Percentiles rank a stretch among this genome's conserved stretches.
These are phyloP conservation scores for Laterallus jamaicensis DNA, from an alignment of 2,113 vertebrate species.

Conservation along the genomic window DNA sequence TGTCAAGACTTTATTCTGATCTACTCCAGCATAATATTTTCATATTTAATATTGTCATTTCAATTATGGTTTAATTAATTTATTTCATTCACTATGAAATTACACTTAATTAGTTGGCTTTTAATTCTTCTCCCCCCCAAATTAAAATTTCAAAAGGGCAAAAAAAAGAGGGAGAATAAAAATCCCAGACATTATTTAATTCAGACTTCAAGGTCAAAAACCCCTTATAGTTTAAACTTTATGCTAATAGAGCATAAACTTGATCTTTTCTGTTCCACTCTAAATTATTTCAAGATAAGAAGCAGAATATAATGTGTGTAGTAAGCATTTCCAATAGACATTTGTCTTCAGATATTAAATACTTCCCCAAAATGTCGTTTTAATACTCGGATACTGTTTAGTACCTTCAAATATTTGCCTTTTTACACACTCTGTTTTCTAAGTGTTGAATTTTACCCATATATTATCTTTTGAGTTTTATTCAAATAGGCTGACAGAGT, in stretches of 20 bases:
- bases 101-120: conserved; percentile 69
- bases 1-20: conserved; percentile 75
- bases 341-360: conserved; percentile 65
- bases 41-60: conserved; percentile 75
- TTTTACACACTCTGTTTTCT: conserved; percentile 43
- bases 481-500: conserved; percentile 52
- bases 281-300: conserved; percentile 69
- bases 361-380: conserved; percentile 66
- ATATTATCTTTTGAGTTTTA: conserved; percentile 59
- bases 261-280: conserved; percentile 60
- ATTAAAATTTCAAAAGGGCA: conserved; percentile 59
- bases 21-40: conserved; percentile 78
- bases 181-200: conserved; percentile 60
- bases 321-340: conserved; percentile 64
- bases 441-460: conserved; percentile 48
- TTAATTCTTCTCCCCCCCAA: conserved; percentile 17
- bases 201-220: conserved; percentile 67
- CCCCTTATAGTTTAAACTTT: conserved; percentile 62
- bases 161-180: conserved; percentile 47
- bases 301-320: conserved; percentile 56
- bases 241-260: conserved; percentile 71
- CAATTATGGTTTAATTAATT: conserved; percentile 80
- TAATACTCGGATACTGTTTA: conserved; percentile 61
- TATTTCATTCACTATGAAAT: conserved; percentile 73
- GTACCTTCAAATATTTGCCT: conserved; percentile 67